These are phyloP conservation scores for Cephus pygmeus DNA, from an alignment of 2,888 invertebrate genomes.

Conservation along the genomic window DNA sequence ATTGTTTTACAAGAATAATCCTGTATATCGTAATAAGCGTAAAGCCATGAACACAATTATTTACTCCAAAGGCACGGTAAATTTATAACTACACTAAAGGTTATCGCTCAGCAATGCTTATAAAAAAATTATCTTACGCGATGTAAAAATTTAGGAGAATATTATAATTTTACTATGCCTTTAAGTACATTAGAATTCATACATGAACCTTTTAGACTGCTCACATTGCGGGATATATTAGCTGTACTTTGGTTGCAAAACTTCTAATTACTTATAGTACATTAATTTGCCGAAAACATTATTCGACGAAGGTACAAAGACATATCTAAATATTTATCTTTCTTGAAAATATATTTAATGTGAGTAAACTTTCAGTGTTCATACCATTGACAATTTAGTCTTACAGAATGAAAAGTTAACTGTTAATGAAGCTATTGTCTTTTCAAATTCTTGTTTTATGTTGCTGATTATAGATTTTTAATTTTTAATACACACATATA, in stretches of 20 bases:
- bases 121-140: neutral
- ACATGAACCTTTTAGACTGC: neutral
- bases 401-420: neutral
- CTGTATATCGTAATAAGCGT: constrained; percentile 19
- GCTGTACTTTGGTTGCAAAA: neutral
- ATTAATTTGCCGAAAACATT: neutral
- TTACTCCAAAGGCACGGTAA: constrained; percentile 40
- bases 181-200: neutral
- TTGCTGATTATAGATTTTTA: neutral
- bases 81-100: constrained; percentile 20
- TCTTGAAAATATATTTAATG: constrained; percentile 4
- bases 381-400: neutral
- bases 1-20: neutral
- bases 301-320: constrained; percentile 1
- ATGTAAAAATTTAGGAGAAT: constrained; percentile 1
- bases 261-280: neutral
- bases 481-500: neutral
- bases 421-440: neutral
- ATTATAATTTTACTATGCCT: constrained; percentile 8
- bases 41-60: constrained; percentile 38
- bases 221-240: neutral
- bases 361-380: neutral
- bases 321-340: constrained; percentile 17
- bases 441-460: neutral
- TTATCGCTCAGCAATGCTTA: neutral